These are phyloP conservation scores for Empis stercorea DNA, from an alignment of 2,888 invertebrate species.

Conservation along the genomic window DNA sequence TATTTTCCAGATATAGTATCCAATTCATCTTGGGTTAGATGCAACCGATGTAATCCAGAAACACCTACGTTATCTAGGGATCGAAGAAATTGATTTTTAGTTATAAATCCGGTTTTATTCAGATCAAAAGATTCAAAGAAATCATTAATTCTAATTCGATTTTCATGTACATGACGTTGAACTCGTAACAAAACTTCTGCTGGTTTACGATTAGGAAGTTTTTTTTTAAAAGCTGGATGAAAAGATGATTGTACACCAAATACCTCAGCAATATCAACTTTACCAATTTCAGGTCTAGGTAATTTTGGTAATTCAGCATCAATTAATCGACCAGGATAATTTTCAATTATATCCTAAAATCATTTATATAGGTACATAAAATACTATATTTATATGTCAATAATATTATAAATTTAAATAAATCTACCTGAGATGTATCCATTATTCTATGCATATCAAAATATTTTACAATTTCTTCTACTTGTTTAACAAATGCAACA, in stretches of 20 bases:
- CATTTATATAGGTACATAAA: slow-evolving; percentile 4
- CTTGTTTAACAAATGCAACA: slow-evolving; percentile 54
- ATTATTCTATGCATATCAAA: slow-evolving; percentile 40
- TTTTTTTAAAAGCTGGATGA: slow-evolving; percentile 44
- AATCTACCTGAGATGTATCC: slow-evolving; percentile 38
- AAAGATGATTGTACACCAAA: slow-evolving; percentile 42
- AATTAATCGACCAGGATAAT: slow-evolving; percentile 51
- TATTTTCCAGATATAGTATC: slow-evolving; percentile 52
- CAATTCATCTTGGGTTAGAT: slow-evolving; percentile 49
- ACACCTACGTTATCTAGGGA: slow-evolving; percentile 54
- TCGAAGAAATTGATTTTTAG: slow-evolving; percentile 56
- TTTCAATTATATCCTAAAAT: slow-evolving; percentile 39
- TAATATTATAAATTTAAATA: not conserved
- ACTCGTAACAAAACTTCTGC: slow-evolving; percentile 5
- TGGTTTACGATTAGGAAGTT: slow-evolving; percentile 17
- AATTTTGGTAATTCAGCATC: slow-evolving; percentile 56
- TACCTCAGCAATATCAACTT: slow-evolving; percentile 38
- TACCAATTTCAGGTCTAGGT: slow-evolving; percentile 51
- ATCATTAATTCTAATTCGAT: slow-evolving; percentile 50
- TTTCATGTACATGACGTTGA: slow-evolving; percentile 43
- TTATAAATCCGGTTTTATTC: slow-evolving; percentile 52
- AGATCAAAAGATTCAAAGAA: slow-evolving; percentile 63
- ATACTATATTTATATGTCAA: not conserved
- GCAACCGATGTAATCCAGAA: slow-evolving; percentile 41
- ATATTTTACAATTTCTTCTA: slow-evolving; percentile 52